These are phyloP conservation scores for Desmophyllum pertusum DNA, from an alignment of 92 coral and sea anemone genomes.

Conservation along the genomic window DNA sequence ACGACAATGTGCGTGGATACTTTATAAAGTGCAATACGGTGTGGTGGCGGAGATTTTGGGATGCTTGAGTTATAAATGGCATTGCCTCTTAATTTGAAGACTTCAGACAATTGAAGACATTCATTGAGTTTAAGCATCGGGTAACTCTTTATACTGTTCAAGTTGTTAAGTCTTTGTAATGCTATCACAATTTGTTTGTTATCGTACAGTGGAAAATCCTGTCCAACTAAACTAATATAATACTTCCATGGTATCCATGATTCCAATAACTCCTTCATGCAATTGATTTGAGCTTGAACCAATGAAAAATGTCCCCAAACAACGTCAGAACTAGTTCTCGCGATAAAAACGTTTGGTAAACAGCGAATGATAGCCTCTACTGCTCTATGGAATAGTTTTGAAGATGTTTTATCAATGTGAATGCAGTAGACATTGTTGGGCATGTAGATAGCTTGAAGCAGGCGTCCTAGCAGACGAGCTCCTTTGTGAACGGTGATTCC, in stretches of 20 bases:
- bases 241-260: constrained; percentile 57
- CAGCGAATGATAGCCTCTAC: constrained; percentile 42
- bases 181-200: too few species aligned
- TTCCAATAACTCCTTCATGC: constrained; percentile 55
- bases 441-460: constrained; percentile 60
- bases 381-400: constrained; percentile 19
- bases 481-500: too few species aligned
- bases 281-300: constrained; percentile 49
- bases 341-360: constrained; percentile 62
- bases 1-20: constrained; percentile 44
- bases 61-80: not conserved
- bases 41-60: constrained; percentile 31
- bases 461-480: constrained; percentile 55
- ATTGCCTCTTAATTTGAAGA: not conserved
- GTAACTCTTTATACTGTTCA: constrained; percentile 35
- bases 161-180: constrained; percentile 36
- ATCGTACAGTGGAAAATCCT: constrained; percentile 69
- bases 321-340: constrained; percentile 37
- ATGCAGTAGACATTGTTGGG: constrained; percentile 74
- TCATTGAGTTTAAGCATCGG: not conserved
- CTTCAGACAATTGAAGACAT: too few species aligned
- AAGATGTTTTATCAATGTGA: constrained; percentile 60
- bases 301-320: constrained; percentile 55
- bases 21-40: constrained; percentile 29
- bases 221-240: constrained; percentile 62